Conservation (phyloP, 1,140 invertebrate genomes). For the Papilio polyxenes region DNA sequence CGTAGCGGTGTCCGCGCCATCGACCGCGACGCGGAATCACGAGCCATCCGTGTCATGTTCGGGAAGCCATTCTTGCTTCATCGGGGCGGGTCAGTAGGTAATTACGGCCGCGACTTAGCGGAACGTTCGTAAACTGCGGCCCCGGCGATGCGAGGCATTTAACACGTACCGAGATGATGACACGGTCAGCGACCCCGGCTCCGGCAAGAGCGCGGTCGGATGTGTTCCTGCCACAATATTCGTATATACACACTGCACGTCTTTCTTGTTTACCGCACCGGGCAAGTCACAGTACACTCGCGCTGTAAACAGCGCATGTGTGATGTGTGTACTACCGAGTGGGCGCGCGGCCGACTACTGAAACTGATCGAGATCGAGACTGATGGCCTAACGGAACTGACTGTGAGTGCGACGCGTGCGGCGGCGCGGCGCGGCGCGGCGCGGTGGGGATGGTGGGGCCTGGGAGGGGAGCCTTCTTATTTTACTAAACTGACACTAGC, state of each 20-base stretch:
- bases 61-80: neutral
- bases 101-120: neutral
- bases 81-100: neutral
- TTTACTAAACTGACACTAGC: too few relatives aligned
- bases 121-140: neutral
- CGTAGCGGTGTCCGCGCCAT: slow-evolving; percentile 2
- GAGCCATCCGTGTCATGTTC: neutral
- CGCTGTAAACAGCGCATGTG: neutral
- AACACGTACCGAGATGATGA: slow-evolving; percentile 22
- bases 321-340: neutral
- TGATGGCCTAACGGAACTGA: too few relatives aligned
- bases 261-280: neutral
- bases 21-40: neutral
- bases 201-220: neutral
- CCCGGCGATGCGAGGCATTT: neutral
- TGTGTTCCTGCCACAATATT: neutral
- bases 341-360: neutral
- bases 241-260: neutral
- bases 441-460: too few relatives aligned
- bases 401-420: too few relatives aligned
- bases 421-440: too few relatives aligned
- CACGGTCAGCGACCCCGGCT: slow-evolving; percentile 2
- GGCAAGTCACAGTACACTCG: neutral
- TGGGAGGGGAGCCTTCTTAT: too few relatives aligned
- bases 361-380: too few relatives aligned